Evolutionary conservation across 2,797 vertebrate species (phyloP), one percentile per base, ranked within the genome.

Genomic region (Morelia viridis): DNA sequence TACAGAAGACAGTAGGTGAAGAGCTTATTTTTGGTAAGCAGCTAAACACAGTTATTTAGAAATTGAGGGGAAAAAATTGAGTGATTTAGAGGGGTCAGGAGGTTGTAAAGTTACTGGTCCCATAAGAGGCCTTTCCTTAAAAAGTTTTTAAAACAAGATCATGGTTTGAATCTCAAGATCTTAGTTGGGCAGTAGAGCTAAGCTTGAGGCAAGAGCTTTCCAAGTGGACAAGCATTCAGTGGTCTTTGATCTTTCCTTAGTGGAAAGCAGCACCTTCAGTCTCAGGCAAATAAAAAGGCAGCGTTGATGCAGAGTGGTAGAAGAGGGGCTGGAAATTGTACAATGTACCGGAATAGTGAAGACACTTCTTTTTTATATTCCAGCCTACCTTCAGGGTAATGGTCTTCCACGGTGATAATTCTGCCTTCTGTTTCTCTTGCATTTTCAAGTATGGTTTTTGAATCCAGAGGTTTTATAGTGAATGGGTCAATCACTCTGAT

Each of bases 401-500:
- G 99, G 95, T 99, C 99, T 94, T 99, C 99, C 95, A 99, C 99
- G 0, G 98, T 99, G 95, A 99, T 96, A 96, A 99, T 97, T 89
- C 98, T 97, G 94, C 99, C 98, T 94, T 98, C 98, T 93, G 99
- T 99, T 4, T 97, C 98, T 53, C 98, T 98, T 57, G 98, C 98
- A 62, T 97, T 98, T 94, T 99, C 98, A 1, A 98, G 98, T 96
- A 99, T 99, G 94, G 98, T 98, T 95, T 99, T 98, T 91, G 96
- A 95, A 94, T 99, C 99, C 98, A 99, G 97, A 1, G 99, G 99
- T 97, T 99, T 99, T 97, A 99, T 97, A 92, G 99, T 99, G 96
- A 99, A 99, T 41, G 96, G 98, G 95, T 99, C 99, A 89, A 99
- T 97, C 91, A 99, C 97, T 80, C 99, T 97, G 93, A 99, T 96